A percentile compares a stretch with the other conserved stretches of the same genome.
phyloP scores from a whole-genome alignment of 1,140 invertebrate genomes.

The Diorhabda elongata region DNA sequence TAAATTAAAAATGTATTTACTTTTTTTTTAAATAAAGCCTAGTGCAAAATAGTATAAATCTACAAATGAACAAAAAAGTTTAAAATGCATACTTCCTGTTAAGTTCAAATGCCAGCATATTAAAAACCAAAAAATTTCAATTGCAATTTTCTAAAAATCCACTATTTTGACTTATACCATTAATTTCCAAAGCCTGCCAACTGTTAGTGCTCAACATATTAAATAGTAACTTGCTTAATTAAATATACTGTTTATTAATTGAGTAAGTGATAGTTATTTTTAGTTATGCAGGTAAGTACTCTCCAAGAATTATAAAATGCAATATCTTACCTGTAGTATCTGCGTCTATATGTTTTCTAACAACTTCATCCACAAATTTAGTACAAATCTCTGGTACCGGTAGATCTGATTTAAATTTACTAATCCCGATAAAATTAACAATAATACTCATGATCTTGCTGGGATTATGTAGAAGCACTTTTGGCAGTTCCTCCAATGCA shows the following conservation, averaged over 20 bases:
- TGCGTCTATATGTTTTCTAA: conserved; percentile 26
- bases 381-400: conserved; percentile 37
- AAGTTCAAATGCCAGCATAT: neutral
- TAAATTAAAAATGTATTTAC: too few relatives aligned
- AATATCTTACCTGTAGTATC: conserved; percentile 18
- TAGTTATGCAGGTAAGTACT: neutral
- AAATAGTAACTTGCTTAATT: neutral
- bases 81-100: neutral
- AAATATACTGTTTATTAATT: neutral
- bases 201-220: neutral
- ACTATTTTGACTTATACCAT: neutral
- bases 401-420: conserved; percentile 37
- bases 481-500: conserved; percentile 32
- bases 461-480: conserved; percentile 33
- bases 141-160: neutral
- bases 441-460: conserved; percentile 40
- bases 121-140: neutral
- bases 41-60: neutral
- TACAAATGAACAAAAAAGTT: neutral
- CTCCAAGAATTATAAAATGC: conserved; percentile 3
- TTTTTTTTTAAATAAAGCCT: neutral
- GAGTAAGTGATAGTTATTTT: neutral
- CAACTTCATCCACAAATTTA: conserved; percentile 32
- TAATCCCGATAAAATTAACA: conserved; percentile 37
- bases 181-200: neutral